Conservation (phyloP, 2,797 vertebrate genomes). For the Coilia nasus region DNA sequence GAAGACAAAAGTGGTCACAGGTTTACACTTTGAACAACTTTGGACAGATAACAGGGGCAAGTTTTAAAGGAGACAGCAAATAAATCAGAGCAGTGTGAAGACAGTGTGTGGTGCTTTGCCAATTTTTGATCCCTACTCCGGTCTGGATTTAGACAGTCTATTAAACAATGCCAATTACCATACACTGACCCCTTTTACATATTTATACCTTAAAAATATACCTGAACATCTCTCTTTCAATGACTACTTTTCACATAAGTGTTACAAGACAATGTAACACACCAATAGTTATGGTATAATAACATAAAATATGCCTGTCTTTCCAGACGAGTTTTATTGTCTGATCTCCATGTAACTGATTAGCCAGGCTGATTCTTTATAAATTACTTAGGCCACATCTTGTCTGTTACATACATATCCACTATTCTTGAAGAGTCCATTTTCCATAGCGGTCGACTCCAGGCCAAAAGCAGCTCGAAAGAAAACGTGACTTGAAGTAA, state of each 20-base stretch:
- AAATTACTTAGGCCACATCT: neutral
- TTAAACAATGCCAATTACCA: neutral
- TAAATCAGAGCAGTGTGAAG: neutral
- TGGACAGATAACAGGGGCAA: neutral
- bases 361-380: neutral
- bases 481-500: slow-evolving; percentile 26
- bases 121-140: neutral
- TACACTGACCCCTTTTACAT: too few relatives aligned
- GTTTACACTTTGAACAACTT: neutral
- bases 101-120: neutral
- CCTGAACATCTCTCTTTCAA: neutral
- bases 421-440: neutral
- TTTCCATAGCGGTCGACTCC: neutral
- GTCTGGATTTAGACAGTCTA: neutral
- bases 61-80: neutral
- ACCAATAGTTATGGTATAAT: neutral
- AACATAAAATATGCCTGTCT: neutral
- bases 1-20: neutral
- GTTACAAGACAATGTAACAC: neutral
- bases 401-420: neutral
- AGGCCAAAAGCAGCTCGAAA: neutral
- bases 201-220: too few relatives aligned
- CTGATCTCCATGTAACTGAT: neutral
- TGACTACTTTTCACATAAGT: neutral
- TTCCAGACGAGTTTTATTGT: neutral